phyloP scores from a whole-genome alignment of 2,797 vertebrate species.

The Melanotaenia nigrans region DNA sequence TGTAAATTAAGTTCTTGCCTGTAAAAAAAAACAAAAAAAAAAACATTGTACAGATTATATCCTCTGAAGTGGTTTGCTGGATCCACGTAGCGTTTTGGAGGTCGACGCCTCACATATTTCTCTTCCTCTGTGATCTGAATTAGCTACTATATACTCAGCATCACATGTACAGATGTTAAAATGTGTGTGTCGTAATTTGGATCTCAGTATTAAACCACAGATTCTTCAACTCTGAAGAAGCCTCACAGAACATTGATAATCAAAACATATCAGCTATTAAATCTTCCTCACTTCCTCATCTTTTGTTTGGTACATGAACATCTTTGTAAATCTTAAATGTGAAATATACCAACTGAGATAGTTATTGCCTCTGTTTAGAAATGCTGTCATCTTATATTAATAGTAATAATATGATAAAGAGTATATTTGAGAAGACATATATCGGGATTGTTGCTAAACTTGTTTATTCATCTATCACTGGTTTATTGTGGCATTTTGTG shows the following conservation, averaged over 20 bases:
- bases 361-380: conserved; percentile 54
- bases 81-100: conserved; percentile 46
- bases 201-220: conserved; percentile 35
- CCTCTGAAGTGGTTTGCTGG: conserved; percentile 30
- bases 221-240: conserved; percentile 33
- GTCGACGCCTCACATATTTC: conserved; percentile 40
- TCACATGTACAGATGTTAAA: conserved; percentile 62
- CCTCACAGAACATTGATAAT: conserved; percentile 37
- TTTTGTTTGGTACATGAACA: conserved; percentile 45
- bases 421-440: conserved; percentile 45
- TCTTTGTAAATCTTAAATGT: conserved; percentile 67
- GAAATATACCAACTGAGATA: conserved; percentile 53
- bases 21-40: conserved; percentile 21
- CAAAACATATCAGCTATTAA: conserved; percentile 60
- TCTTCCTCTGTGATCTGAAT: conserved; percentile 63
- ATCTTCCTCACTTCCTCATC: conserved; percentile 35
- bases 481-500: conserved; percentile 78
- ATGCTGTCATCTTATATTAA: conserved; percentile 50
- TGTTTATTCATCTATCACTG: conserved; percentile 60
- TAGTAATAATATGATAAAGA: conserved; percentile 54
- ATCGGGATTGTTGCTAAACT: conserved; percentile 58
- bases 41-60: conserved; percentile 55
- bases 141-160: conserved; percentile 51
- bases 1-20: conserved; percentile 33
- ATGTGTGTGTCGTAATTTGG: conserved; percentile 61